A percentile compares a stretch with the other conserved stretches of the same genome.
phyloP scores from a whole-genome alignment of 2,888 invertebrate genomes.

The Eristalis pertinax region DNA sequence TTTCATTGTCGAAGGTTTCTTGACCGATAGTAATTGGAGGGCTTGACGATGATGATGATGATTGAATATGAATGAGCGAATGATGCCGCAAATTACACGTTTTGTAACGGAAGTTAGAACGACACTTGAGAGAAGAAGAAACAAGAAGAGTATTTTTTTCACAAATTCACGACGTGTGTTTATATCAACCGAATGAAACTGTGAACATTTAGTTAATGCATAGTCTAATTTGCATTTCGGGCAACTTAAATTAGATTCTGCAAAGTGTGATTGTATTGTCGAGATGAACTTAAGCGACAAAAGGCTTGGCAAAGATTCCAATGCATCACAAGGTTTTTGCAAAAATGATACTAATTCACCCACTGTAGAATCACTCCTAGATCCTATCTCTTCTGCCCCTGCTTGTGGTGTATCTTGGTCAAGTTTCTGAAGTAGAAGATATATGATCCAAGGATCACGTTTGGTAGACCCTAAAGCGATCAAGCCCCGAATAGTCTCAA shows the following conservation, averaged over 20 bases:
- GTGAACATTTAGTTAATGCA: background rate
- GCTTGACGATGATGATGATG: no score
- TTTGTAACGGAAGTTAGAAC: no score
- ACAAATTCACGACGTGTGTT: slow-evolving; percentile 17
- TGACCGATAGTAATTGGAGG: background rate
- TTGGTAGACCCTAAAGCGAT: no score
- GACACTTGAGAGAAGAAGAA: no score
- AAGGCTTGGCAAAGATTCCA: background rate
- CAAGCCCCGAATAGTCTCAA: no score
- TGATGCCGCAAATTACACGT: no score
- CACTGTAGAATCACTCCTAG: slow-evolving; percentile 6
- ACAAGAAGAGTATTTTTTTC: background rate
- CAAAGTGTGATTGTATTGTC: no score
- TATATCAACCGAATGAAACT: slow-evolving; percentile 3
- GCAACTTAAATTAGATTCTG: background rate
- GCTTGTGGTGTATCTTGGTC: background rate
- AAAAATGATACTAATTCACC: slow-evolving; percentile 2
- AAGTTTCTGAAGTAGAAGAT: slow-evolving; percentile 5
- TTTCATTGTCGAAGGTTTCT: background rate
- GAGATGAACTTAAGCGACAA: no score
- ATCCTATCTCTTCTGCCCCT: background rate
- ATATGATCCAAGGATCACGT: no score
- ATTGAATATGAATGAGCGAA: no score
- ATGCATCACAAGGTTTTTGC: background rate
- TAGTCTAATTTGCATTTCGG: slow-evolving; percentile 11